Base-by-base conservation (phyloP, 2,888 invertebrate genomes). In the Camponotus fellah region DNA sequence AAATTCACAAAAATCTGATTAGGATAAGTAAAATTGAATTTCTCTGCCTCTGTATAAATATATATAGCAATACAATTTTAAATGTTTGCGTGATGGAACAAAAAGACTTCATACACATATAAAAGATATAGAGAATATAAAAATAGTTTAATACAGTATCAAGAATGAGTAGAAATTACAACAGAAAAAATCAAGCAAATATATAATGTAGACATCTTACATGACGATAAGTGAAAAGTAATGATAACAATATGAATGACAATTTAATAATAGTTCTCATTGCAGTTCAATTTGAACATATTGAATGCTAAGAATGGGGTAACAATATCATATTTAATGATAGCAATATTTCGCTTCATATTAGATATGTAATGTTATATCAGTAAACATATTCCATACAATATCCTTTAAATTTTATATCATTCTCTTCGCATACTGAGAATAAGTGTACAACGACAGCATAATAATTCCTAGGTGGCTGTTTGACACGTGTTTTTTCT, bases 391-490 rank as follows among this genome's bases (percentile, higher is more conserved):
- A 69, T 56, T 82, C 76, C 64, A 56, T 65, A 64, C 40, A 87
- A 65, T 82, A 77, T 68, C 79, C 53, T 82, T 68, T 80, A 46
- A 65, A 34, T 72, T 75, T 69, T 34, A 34, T 71, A 74, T 84
- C 80, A 69, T 79, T 83, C 62, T 85, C 62, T 43, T 53, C 49
- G 26, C 56, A 26, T 79, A 84, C 17, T 14, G 53, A 69, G 65
- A 60, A 64, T 56, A 83, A 76, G 80, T 43, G 46, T 76, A 12
- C 79, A 89, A 77, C 40, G 49, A 83, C 69, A 82, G 69, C 76
- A 84, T 82, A 84, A 81, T 87, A 76, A 83, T 69, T 82, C 79
- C 82, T 77, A 75, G 53, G 37, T 64, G 64, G 75, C 87, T 87
- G 82, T 85, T 87, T 40, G 75, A 43, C 69, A 34, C 66, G 56